Evolutionary conservation across 2,797 vertebrate genomes (phyloP), one percentile per base, ranked within the genome.

Genomic region (Echiichthys vipera): DNA sequence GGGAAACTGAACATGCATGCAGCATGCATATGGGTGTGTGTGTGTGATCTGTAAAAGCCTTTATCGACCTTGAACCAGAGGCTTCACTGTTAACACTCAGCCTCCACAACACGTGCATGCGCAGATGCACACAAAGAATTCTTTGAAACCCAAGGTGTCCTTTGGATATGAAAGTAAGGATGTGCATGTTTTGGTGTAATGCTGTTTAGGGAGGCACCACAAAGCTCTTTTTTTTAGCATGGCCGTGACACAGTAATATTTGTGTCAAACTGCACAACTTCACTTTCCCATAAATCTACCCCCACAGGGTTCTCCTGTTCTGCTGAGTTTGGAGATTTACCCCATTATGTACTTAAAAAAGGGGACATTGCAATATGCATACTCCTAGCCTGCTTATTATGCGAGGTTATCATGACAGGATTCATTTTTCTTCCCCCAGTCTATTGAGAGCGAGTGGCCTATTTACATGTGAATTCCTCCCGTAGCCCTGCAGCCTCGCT

Each of bases 391-490:
- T 78, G 71, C 74, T 88, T 88, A 71, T 84, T 88, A 84, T 86
- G 83, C 74, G 80, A 88, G 88, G 81, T 83, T 91, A 84, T 90
- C 66, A n/a, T 88, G 89, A 91, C 83, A 86, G 88, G 87, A 90
- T 90, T 87, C 84, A 90, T 92, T 90, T 92, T 81, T 81, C 81
- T 85, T 73, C 78, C 71, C 78, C 51, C 58, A 71, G 87, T 88
- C 87, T 85, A 74, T 88, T 83, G 86, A 87, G 89, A 86, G 83
- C 77, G 27, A 83, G 86, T 77, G 81, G 65, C 84, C 91, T 86
- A 92, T 95, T 95, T 95, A 91, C 94, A 95, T 95, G 80, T 92
- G 91, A 95, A 95, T 95, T 93, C 90, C 83, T 71, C 13, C 74
- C 50, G 39, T 45, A 77, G 73, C 88, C 86, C 80, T 75, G 88